Base-by-base conservation (phyloP, 2,113 vertebrate genomes). In the Lota lota region DNA sequence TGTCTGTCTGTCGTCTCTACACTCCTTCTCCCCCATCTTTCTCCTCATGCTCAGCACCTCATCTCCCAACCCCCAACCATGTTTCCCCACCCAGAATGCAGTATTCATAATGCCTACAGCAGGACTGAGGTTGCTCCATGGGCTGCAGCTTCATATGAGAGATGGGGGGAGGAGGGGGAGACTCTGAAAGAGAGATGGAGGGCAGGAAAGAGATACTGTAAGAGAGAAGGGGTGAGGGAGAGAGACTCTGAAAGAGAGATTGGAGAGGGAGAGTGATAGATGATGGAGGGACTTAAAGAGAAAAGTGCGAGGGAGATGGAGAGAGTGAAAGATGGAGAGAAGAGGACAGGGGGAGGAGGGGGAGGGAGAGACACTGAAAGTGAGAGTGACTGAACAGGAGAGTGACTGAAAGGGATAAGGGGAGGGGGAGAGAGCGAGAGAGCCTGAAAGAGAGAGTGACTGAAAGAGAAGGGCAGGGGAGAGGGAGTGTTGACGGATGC, bases 31-130 rank as follows among this genome's bases (percentile, higher is more conserved):
- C 54, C 24, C 63, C 62, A 33, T 58, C 22, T 65, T 59, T 63
- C 28, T 28, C 28, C 28, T 28, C 28, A 28, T 28, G 28, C 28
- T 28, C 28, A 28, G 28, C 28, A 28, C 0, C 28, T 28, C 28
- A 28, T 28, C 28, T 28, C 28, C 28, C 28, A 28, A 28, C 28
- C 28, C 28, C 28, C 28, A 28, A 28, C 28, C 77, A 88, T 87
- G 84, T 79, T 74, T 73, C 67, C 63, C 24, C 66, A 77, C 71
- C 73, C 73, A 71, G 69, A 71, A 82, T 78, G 79, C 79, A 80
- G 74, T 72, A 80, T 76, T 84, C 59, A 68, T 67, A 73, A 72
- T 68, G 76, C 74, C 74, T 51, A 66, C 72, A 78, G 81, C 71
- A 75, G 68, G 66, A 77, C 67, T 79, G 50, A 40, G 61, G 33